phyloP scores from a whole-genome alignment of 2,888 invertebrate genomes.

The Caenorhabditis angaria region DNA sequence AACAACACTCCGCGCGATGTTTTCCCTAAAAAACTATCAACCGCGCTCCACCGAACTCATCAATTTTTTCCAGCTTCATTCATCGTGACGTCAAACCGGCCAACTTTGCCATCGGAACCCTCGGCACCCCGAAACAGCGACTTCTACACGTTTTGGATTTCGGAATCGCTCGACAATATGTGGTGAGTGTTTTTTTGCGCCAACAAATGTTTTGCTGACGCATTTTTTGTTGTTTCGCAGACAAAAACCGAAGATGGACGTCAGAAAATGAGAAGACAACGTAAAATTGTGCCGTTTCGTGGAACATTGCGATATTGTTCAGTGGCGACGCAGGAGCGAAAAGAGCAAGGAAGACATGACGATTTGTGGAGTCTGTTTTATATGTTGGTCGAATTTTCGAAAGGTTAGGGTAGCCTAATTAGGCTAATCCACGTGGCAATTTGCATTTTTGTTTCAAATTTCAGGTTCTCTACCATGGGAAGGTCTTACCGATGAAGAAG shows the following conservation, averaged over 20 bases:
- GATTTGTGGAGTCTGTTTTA: slow-evolving; percentile 57
- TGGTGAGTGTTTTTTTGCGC: no score
- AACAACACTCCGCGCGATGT: no score
- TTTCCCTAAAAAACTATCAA: no score
- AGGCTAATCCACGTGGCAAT: no score
- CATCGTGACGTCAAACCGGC: slow-evolving; percentile 56
- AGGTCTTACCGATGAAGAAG: slow-evolving; percentile 29
- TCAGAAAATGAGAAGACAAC: slow-evolving; percentile 29
- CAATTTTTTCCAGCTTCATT: slow-evolving; percentile 28
- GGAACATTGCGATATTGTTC: slow-evolving; percentile 57
- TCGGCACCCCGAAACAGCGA: slow-evolving; percentile 41
- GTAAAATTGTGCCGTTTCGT: slow-evolving; percentile 44
- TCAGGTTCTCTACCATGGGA: slow-evolving; percentile 9
- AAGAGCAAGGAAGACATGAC: slow-evolving; percentile 56
- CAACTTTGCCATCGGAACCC: slow-evolving; percentile 46
- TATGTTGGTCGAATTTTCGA: slow-evolving; percentile 52
- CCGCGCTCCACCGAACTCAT: no score
- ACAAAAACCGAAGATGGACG: slow-evolving; percentile 23
- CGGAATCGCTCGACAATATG: slow-evolving; percentile 48
- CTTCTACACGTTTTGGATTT: slow-evolving; percentile 53
- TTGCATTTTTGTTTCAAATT: no score
- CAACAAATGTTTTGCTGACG: no score
- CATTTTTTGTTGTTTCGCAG: not conserved
- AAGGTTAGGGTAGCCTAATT: no score
- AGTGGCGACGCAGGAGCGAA: slow-evolving; percentile 44